Evolutionary conservation across 2,797 vertebrate genomes (phyloP).

Genomic region (Thunnus albacares): DNA sequence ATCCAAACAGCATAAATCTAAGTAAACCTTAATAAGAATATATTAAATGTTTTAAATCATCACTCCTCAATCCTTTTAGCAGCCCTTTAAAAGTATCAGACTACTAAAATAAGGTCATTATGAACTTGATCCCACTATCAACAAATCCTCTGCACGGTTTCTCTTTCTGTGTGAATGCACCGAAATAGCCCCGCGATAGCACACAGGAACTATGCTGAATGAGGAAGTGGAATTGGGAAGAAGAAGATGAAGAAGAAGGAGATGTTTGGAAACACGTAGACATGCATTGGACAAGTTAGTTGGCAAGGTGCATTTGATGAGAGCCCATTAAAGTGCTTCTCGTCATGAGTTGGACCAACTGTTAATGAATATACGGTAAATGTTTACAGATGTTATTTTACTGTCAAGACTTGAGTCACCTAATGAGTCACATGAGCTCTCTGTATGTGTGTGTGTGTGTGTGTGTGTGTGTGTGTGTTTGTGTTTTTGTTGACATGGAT

Average conservation of each 20-base stretch:
- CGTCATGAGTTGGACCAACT: constrained; percentile 64
- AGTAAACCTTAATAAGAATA: background rate
- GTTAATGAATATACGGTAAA: constrained; percentile 77
- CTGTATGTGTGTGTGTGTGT: constrained; percentile 40
- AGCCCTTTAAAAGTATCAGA: background rate
- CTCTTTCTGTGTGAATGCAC: constrained; percentile 46
- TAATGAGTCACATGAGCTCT: constrained; percentile 73
- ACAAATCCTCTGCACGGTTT: constrained; percentile 45
- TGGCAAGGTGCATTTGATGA: constrained; percentile 58
- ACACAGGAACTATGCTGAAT: constrained; percentile 58
- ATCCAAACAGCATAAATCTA: constrained; percentile 11
- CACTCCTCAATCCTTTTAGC: background rate
- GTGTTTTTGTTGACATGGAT: constrained; percentile 69
- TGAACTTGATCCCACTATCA: constrained; percentile 27
- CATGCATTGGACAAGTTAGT: background rate
- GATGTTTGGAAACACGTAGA: constrained; percentile 57
- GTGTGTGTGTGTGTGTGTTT: constrained; percentile 41
- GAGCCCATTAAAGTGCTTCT: constrained; percentile 67
- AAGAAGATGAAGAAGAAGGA: constrained; percentile 33
- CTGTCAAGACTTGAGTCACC: constrained; percentile 77
- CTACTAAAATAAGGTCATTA: background rate
- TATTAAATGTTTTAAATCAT: background rate
- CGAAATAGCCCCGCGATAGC: constrained; percentile 39
- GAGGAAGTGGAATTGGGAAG: constrained; percentile 75
- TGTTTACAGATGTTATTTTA: constrained; percentile 76